phyloP scores from a whole-genome alignment of 1,140 invertebrate genomes.

The Drosophila navojoa region DNA sequence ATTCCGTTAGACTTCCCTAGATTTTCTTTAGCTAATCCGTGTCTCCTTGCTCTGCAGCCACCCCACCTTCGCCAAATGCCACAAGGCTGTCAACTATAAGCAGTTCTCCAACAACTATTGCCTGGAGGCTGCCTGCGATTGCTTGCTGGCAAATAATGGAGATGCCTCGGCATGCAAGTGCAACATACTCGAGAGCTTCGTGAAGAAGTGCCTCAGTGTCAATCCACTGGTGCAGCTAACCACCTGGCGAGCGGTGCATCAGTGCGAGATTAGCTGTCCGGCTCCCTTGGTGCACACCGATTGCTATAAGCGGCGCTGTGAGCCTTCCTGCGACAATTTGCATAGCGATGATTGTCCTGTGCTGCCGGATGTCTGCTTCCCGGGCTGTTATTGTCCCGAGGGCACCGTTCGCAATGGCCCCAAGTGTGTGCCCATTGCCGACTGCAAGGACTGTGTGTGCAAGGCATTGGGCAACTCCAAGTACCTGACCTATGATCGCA shows the following conservation, averaged over 20 bases:
- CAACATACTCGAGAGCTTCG: conserved; percentile 87
- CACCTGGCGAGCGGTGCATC: conserved; percentile 88
- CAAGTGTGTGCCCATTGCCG: conserved; percentile 88
- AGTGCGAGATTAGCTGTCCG: conserved; percentile 87
- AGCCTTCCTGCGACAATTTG: conserved; percentile 88
- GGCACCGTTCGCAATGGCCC: conserved; percentile 89
- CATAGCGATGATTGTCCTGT: conserved; percentile 86
- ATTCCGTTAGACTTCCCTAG: too few relatives aligned
- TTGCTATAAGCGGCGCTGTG: conserved; percentile 90
- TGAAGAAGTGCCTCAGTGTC: conserved; percentile 88
- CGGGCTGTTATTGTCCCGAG: conserved; percentile 93
- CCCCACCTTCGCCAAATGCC: conserved; percentile 87
- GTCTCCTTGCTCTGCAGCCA: conserved; percentile 61
- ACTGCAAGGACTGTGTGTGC: conserved; percentile 91
- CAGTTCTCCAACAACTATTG: conserved; percentile 88
- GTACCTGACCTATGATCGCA: conserved; percentile 90
- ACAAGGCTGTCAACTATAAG: conserved; percentile 86
- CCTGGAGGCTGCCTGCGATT: conserved; percentile 89
- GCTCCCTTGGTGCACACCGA: conserved; percentile 90
- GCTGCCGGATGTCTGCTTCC: conserved; percentile 88
- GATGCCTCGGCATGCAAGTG: conserved; percentile 88
- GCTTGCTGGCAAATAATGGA: conserved; percentile 84
- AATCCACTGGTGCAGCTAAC: conserved; percentile 87
- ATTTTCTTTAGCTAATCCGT: neutral
- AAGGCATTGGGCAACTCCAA: conserved; percentile 89